These are phyloP conservation scores for Gadus chalcogrammus DNA, from an alignment of 2,113 vertebrate genomes.

Conservation along the genomic window DNA sequence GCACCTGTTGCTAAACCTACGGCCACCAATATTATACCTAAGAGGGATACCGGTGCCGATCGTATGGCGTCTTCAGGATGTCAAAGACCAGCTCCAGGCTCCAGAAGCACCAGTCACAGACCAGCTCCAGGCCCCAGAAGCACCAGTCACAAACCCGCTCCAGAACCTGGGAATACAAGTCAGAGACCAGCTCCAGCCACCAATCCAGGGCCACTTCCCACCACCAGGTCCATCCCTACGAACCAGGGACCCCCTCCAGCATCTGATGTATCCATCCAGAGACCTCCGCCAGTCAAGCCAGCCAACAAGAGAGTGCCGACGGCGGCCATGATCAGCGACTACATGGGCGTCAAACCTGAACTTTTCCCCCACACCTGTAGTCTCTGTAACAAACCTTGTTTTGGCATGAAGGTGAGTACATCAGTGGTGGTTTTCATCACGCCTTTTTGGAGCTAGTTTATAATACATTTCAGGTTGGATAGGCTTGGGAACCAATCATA, in stretches of 20 bases:
- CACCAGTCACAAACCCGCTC: too few relatives aligned
- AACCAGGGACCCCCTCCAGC: neutral
- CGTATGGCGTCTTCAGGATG: too few relatives aligned
- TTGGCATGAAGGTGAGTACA: constrained; percentile 91
- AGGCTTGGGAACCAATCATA: too few relatives aligned
- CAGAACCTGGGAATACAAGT: too few relatives aligned
- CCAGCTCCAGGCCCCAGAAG: neutral
- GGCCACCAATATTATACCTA: neutral
- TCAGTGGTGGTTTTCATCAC: too few relatives aligned
- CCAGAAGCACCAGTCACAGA: neutral
- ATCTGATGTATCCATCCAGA: neutral
- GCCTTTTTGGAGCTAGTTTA: too few relatives aligned
- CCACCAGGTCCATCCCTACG: neutral
- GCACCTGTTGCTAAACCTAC: neutral
- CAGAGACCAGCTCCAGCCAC: too few relatives aligned
- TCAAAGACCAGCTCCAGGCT: neutral
- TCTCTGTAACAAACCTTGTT: constrained; percentile 94
- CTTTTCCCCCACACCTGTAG: constrained; percentile 95
- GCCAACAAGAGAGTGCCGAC: constrained; percentile 66
- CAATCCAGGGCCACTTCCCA: neutral
- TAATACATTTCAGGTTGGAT: too few relatives aligned
- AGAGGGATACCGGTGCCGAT: neutral
- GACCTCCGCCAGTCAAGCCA: neutral
- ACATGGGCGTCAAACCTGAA: constrained; percentile 85
- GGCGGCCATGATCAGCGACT: constrained; percentile 88